phyloP scores from a whole-genome alignment of 2,888 invertebrate genomes.

The Aleiodes leptofemur region DNA sequence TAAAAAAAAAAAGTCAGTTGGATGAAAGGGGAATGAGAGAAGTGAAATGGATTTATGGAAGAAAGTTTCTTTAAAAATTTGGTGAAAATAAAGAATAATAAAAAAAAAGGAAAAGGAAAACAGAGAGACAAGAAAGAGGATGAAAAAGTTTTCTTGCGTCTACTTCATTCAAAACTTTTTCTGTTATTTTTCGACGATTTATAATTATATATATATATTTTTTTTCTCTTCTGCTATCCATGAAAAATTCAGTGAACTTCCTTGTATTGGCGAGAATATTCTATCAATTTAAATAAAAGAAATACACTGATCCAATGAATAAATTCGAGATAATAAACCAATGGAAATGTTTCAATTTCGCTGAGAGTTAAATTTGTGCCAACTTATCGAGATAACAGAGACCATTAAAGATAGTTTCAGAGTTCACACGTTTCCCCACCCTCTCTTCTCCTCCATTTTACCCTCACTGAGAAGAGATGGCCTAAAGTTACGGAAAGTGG shows the following conservation, averaged over 20 bases:
- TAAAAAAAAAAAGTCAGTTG: neutral
- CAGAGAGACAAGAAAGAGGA: neutral
- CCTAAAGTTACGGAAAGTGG: neutral
- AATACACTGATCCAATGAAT: neutral
- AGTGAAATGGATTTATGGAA: constrained; percentile 40
- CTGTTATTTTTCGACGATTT: constrained; percentile 10
- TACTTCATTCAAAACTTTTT: constrained; percentile 36
- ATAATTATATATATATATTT: neutral
- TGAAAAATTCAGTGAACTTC: neutral
- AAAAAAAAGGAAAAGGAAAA: neutral
- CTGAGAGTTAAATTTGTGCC: constrained; percentile 23
- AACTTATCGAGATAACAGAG: constrained; percentile 38
- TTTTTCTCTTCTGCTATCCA: neutral
- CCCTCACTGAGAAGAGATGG: constrained; percentile 15
- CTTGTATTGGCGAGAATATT: too few species aligned
- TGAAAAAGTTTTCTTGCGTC: constrained; percentile 36
- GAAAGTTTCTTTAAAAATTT: constrained; percentile 37
- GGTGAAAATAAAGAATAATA: constrained; percentile 15
- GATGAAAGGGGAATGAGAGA: constrained; percentile 9
- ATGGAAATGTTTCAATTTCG: constrained; percentile 20
- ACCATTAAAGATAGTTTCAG: constrained; percentile 32
- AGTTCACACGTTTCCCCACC: constrained; percentile 25
- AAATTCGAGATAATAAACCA: constrained; percentile 2
- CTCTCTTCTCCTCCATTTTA: constrained; percentile 13
- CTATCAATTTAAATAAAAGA: neutral